Evolutionary conservation across 2,888 invertebrate genomes (phyloP).

Genomic region (Ormia ochracea): DNA sequence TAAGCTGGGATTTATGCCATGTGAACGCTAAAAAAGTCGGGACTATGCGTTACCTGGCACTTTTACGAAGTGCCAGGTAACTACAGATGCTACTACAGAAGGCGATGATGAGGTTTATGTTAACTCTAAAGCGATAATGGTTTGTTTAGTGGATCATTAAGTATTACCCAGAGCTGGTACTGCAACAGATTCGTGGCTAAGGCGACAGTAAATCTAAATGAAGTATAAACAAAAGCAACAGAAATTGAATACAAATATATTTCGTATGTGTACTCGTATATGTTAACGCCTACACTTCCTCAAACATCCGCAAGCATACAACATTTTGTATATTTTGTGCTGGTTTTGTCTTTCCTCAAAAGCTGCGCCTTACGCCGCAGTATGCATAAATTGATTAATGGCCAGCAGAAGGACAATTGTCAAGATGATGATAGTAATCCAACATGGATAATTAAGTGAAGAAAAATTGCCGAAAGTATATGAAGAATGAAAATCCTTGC

Average conservation of each 20-base stretch:
- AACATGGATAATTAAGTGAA: conserved; percentile 1
- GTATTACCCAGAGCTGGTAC: background rate
- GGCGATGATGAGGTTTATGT: background rate
- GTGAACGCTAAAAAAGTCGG: conserved; percentile 15
- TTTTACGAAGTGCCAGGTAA: background rate
- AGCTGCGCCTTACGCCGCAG: background rate
- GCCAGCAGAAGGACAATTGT: conserved; percentile 39
- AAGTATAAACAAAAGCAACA: conserved; percentile 14
- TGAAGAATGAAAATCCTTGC: background rate
- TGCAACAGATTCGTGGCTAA: conserved; percentile 53
- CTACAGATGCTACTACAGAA: background rate
- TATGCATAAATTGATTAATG: conserved; percentile 25
- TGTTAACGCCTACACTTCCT: background rate
- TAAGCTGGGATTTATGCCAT: conserved; percentile 38
- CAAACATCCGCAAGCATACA: background rate
- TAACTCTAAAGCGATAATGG: background rate
- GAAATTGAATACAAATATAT: conserved; percentile 30
- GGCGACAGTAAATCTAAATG: conserved; percentile 60
- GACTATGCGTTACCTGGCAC: conserved; percentile 3
- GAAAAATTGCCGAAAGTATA: background rate
- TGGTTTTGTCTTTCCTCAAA: conserved; percentile 4
- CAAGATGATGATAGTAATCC: conserved; percentile 33
- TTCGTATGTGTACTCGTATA: background rate
- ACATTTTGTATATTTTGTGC: conserved; percentile 17
- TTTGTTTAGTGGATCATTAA: conserved; percentile 8